A percentile compares a stretch with the other conserved stretches of the same genome.
These are phyloP conservation scores for Ellobium chinense DNA, from an alignment of 2,888 invertebrate genomes.

Conservation along the genomic window DNA sequence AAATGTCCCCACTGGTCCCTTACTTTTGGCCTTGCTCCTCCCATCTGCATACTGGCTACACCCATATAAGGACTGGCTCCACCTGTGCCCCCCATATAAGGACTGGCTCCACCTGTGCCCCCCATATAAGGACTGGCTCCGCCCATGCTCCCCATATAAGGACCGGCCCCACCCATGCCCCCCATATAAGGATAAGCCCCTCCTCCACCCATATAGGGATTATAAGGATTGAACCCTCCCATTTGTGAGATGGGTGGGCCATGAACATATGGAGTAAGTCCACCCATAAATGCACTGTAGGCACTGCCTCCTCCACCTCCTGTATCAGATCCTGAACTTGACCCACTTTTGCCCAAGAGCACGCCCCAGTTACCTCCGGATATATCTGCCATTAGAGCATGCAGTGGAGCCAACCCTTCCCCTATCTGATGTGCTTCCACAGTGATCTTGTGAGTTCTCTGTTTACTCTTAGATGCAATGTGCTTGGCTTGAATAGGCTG, in stretches of 20 bases:
- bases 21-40: conserved; percentile 37
- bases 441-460: conserved; percentile 43
- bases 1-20: conserved; percentile 34
- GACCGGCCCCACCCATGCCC: conserved; percentile 16
- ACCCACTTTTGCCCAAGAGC: conserved; percentile 40
- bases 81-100: background rate
- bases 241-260: conserved; percentile 25
- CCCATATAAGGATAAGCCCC: background rate
- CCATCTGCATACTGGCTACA: conserved; percentile 23
- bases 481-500: background rate
- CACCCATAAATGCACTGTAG: conserved; percentile 18
- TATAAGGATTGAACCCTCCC: conserved; percentile 7
- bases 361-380: conserved; percentile 46
- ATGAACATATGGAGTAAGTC: conserved; percentile 6
- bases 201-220: conserved; percentile 13
- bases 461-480: conserved; percentile 7
- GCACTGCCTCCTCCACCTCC: conserved; percentile 27
- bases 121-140: background rate
- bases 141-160: conserved; percentile 11
- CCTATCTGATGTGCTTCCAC: conserved; percentile 50
- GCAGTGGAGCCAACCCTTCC: conserved; percentile 16
- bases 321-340: conserved; percentile 37
- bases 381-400: conserved; percentile 43
- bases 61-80: conserved; percentile 27
- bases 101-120: background rate